phyloP scores from a whole-genome alignment of 2,888 invertebrate species.

The Mycalesis mineus region DNA sequence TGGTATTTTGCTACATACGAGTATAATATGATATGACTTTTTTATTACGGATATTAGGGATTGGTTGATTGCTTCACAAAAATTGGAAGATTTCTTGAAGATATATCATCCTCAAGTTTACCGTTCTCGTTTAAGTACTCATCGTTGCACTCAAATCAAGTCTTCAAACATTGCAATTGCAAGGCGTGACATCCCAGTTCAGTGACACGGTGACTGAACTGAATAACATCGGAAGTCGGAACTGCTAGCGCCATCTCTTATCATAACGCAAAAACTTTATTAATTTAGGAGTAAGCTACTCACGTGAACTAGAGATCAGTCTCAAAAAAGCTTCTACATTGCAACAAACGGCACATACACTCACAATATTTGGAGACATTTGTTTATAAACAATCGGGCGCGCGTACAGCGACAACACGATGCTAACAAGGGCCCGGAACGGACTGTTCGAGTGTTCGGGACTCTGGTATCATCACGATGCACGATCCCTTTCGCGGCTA shows the following conservation, averaged over 20 bases:
- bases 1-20: no score
- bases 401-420: slow-evolving; percentile 50
- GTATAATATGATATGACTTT: no score
- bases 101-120: no score
- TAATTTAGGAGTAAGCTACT: slow-evolving; percentile 50
- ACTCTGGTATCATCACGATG: slow-evolving; percentile 37
- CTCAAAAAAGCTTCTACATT: slow-evolving; percentile 44
- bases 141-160: slow-evolving; percentile 37
- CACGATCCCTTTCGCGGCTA: slow-evolving; percentile 59
- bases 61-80: no score
- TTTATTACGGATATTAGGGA: no score
- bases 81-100: no score
- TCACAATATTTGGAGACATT: slow-evolving; percentile 49
- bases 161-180: slow-evolving; percentile 39
- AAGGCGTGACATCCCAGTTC: slow-evolving; percentile 52
- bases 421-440: slow-evolving; percentile 65
- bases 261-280: slow-evolving; percentile 39
- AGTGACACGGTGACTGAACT: slow-evolving; percentile 52
- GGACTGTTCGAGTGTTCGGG: slow-evolving; percentile 53
- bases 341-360: slow-evolving; percentile 45
- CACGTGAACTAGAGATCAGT: slow-evolving; percentile 52
- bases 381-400: slow-evolving; percentile 52
- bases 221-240: slow-evolving; percentile 31
- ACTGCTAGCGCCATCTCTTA: slow-evolving; percentile 66
- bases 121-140: neutral